Percentiles rank a stretch among this genome's conserved stretches.
phyloP scores from a whole-genome alignment of 2,113 vertebrate genomes.

The Tetraodon nigroviridis region DNA sequence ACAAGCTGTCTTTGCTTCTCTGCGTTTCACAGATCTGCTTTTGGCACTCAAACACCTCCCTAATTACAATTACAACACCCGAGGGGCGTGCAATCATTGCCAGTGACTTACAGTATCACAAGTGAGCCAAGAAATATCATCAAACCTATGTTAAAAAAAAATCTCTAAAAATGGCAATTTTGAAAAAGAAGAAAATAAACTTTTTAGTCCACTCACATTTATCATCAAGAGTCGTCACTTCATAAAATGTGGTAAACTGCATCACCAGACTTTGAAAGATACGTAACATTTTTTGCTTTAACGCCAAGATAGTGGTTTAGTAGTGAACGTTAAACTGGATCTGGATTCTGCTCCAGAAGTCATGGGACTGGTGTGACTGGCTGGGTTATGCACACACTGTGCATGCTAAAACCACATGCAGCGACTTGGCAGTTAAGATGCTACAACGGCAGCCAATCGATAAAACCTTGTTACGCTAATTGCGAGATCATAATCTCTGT shows the following conservation, averaged over 20 bases:
- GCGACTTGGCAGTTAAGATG: constrained; percentile 68
- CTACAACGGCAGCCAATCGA: constrained; percentile 74
- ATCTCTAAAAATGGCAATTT: constrained; percentile 3
- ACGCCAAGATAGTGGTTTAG: constrained; percentile 46
- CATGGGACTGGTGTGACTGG: constrained; percentile 44
- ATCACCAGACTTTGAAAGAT: constrained; percentile 54
- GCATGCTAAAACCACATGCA: constrained; percentile 71
- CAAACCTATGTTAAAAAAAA: constrained; percentile 20
- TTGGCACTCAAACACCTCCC: constrained; percentile 36
- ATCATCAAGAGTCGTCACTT: too few species aligned
- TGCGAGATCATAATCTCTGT: constrained; percentile 78
- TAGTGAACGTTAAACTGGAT: constrained; percentile 24
- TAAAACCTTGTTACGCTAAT: constrained; percentile 81
- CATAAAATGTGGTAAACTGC: constrained; percentile 53
- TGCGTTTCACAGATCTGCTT: constrained; percentile 33
- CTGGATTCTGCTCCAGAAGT: constrained; percentile 29
- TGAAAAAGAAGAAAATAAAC: constrained; percentile 41
- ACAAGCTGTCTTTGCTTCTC: constrained; percentile 25
- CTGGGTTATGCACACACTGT: constrained; percentile 49
- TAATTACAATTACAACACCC: constrained; percentile 56
- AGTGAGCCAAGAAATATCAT: constrained; percentile 12
- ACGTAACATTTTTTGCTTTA: constrained; percentile 62
- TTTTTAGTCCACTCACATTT: constrained; percentile 35
- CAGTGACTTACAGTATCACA: constrained; percentile 26
- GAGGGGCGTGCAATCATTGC: constrained; percentile 23